Base-by-base conservation (phyloP, 2,888 invertebrate genomes). In the Cheiracanthium punctorium region DNA sequence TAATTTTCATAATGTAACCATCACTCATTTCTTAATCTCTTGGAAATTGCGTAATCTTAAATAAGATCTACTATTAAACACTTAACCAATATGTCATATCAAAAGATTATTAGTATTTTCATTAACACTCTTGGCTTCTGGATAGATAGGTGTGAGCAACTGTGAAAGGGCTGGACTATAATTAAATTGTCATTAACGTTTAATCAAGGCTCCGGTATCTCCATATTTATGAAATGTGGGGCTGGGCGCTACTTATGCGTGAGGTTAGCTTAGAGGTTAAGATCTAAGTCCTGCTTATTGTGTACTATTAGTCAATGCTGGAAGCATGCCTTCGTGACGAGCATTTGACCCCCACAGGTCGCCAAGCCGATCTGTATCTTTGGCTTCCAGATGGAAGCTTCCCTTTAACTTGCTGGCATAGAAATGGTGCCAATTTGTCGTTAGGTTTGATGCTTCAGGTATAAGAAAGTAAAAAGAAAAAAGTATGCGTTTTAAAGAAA, bases 361-460 rank as follows among this genome's bases (percentile, higher is more conserved):
- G 37, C 4, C 29, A 1, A 37, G 71, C 58, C 79, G 79, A 79
- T 79, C 79, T 79, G 64, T 79, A 79, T 79, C 71, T 58, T 20
- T 12, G 64, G 71, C 70, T 58, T 29, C 29, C 28, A 71, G 70
- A 58, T 58, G 17, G 12, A 17, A 71, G 28, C 17, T 28, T 43
- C n/a, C 32, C 20, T 65, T 48, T 43, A n/a, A 33, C 41, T 79
- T n/a, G 20, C 41, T 32, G 43, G 65, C 29, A 30, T 28, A 65
- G 52, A 79, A 79, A 71, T 71, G 77, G 79, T 79, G 58, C 79
- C 79, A 79, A 79, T 79, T 79, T 79, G 71, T 79, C 79, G 71
- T 79, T 71, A 12, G 20, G 43, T 71, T 64, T 14, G 58, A 79
- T 77, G 48, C 37, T 69, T 48, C 20, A 70, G 33, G 37, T 69